phyloP scores from a whole-genome alignment of 1,140 invertebrate genomes.

The Branchinecta lindahli region DNA sequence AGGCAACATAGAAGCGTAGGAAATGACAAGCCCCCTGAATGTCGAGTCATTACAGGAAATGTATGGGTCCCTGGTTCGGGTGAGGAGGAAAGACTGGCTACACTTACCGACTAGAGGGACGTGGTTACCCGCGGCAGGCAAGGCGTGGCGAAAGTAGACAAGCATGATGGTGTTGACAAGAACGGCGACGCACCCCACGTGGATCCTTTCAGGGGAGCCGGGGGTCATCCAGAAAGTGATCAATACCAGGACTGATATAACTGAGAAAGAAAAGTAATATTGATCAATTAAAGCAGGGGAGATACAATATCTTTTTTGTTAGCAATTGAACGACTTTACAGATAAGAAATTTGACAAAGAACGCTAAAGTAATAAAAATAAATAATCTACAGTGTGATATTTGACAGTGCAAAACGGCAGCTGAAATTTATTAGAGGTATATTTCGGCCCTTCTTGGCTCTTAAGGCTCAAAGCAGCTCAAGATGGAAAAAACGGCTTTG shows the following conservation, averaged over 20 bases:
- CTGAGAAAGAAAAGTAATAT: conserved; percentile 10
- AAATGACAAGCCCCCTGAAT: too few species aligned
- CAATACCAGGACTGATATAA: conserved; percentile 16
- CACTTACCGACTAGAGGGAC: conserved; percentile 15
- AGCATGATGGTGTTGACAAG: conserved; percentile 13
- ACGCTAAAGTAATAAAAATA: too few species aligned
- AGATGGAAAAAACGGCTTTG: too few species aligned
- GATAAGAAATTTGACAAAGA: not conserved
- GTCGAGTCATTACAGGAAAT: too few species aligned
- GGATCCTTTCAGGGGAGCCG: conserved; percentile 16
- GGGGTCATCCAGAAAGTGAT: conserved; percentile 18
- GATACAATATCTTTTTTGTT: not conserved
- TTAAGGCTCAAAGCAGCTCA: too few species aligned
- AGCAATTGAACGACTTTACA: not conserved
- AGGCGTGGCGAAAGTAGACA: conserved; percentile 11
- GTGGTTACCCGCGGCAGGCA: conserved; percentile 14
- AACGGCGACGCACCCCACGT: conserved; percentile 12
- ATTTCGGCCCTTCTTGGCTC: too few species aligned
- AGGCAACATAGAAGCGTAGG: too few species aligned
- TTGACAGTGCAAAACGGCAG: too few species aligned
- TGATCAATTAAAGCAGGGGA: not conserved
- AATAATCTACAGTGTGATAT: too few species aligned
- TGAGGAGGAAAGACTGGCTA: not conserved
- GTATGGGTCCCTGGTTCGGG: not conserved
- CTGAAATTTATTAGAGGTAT: too few species aligned